Evolutionary conservation across 2,888 invertebrate species (phyloP).

Genomic region (Scelioninae gen. 2): DNA sequence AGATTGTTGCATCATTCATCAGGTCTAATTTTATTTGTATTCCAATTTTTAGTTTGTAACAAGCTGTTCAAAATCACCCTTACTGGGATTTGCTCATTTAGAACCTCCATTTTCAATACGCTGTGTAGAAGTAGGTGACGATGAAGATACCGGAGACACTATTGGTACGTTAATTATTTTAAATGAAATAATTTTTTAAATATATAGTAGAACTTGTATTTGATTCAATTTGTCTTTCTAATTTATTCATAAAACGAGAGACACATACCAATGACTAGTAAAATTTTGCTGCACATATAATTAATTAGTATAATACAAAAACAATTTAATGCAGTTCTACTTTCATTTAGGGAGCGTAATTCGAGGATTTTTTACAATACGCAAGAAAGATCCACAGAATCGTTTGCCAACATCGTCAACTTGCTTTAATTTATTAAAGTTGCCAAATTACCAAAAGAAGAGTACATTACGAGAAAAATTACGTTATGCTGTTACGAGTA

Average conservation of each 20-base stretch:
- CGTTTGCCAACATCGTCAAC: slow-evolving; percentile 99
- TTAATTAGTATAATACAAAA: not conserved
- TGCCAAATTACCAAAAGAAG: slow-evolving; percentile 98
- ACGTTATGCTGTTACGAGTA: slow-evolving; percentile 96
- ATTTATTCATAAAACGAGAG: no score
- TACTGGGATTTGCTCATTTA: slow-evolving; percentile 95
- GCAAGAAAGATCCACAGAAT: slow-evolving; percentile 94
- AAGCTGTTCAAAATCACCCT: slow-evolving; percentile 97
- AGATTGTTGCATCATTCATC: slow-evolving; percentile 68
- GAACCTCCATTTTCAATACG: slow-evolving; percentile 99
- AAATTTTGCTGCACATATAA: no score
- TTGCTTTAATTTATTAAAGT: slow-evolving; percentile 97
- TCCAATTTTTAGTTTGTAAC: slow-evolving; percentile 90
- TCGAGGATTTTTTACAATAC: slow-evolving; percentile 97
- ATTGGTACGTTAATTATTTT: slow-evolving; percentile 76
- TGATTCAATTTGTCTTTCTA: no score
- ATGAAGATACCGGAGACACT: slow-evolving; percentile 93
- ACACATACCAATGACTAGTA: no score
- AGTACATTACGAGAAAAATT: slow-evolving; percentile 96
- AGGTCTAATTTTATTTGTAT: slow-evolving; percentile 10
- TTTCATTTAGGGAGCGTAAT: slow-evolving; percentile 95
- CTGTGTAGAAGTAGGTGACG: slow-evolving; percentile 99
- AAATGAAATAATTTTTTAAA: no score
- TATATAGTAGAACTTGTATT: no score
- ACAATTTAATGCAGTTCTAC: slow-evolving; percentile 20